Evolutionary conservation across 1,140 invertebrate species (phyloP), one percentile per base, ranked within the genome.

Genomic region (Calliopsis andreniformis): DNA sequence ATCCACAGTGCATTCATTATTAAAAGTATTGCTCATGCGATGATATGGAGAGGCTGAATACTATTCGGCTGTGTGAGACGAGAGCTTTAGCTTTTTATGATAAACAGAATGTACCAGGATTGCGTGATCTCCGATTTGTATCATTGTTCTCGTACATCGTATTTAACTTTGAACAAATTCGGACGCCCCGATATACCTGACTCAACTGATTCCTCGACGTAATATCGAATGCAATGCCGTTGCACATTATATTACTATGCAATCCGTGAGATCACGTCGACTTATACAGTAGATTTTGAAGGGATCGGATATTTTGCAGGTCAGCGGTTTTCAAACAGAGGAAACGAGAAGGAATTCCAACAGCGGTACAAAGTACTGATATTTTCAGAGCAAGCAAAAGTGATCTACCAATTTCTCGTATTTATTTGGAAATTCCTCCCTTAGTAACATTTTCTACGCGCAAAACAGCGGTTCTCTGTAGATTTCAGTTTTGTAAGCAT

Each of bases 291-390:
- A 20, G 1, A 28, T 32, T 64, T 49, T 64, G 47, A 47, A 28
- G 7, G n/a, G 5, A 64, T 30, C 6, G 7, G n/a, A 64, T 55
- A 30, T 23, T 49, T 32, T 14, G 28, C 43, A 7, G 43, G 28
- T 64, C 62, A 64, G 43, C 43, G 28, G 6, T 64, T 64, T 49
- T 23, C 28, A 64, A 47, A 62, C 20, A 62, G 14, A 28, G 25
- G 20, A 5, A 3, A 5, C 0, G 14, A 4, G 3, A n/a, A 6
- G 28, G 25, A 64, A 28, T 63, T 62, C n/a, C 18, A 43, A 62
- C 23, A 20, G 1, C 1, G 4, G 23, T 12, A 6, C 1, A 45
- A 28, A 43, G 23, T 18, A 43, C 35, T 10, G 0, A 55, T 28
- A 25, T 43, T 61, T 63, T 63, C 61, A n/a, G 16, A 12, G 51